phyloP scores from a whole-genome alignment of 1,140 invertebrate species.

The Platorchestia sp. region DNA sequence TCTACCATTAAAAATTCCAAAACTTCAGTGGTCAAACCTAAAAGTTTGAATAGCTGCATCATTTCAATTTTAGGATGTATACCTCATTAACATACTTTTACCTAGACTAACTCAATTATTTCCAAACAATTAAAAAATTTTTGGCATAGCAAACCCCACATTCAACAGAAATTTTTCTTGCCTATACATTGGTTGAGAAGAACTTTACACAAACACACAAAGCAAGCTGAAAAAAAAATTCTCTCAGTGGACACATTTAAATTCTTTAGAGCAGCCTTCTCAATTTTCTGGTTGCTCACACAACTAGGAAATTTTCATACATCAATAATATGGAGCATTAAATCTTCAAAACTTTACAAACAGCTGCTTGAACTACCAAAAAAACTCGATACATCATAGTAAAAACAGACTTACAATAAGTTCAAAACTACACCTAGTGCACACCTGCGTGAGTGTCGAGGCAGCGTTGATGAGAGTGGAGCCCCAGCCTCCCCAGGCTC shows the following conservation, averaged over 20 bases:
- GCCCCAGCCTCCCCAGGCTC: constrained; percentile 78
- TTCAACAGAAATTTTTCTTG: neutral
- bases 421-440: neutral
- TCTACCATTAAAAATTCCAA: no score
- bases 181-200: neutral
- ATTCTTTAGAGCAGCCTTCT: neutral
- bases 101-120: no score
- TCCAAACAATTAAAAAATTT: no score
- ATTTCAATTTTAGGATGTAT: no score
- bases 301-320: neutral
- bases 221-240: neutral
- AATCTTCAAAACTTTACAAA: no score
- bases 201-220: neutral
- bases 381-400: no score
- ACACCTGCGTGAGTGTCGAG: constrained; percentile 77
- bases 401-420: neutral
- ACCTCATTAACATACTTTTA: no score
- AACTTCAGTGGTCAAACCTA: no score
- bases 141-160: no score
- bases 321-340: neutral
- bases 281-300: neutral
- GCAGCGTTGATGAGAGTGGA: constrained; percentile 81
- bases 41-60: no score
- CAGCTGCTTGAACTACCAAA: no score
- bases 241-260: no score